Percentiles rank a stretch among this genome's conserved stretches.
Evolutionary conservation across 1,140 invertebrate species (phyloP).

Genomic region (Holotrichia oblita): DNA sequence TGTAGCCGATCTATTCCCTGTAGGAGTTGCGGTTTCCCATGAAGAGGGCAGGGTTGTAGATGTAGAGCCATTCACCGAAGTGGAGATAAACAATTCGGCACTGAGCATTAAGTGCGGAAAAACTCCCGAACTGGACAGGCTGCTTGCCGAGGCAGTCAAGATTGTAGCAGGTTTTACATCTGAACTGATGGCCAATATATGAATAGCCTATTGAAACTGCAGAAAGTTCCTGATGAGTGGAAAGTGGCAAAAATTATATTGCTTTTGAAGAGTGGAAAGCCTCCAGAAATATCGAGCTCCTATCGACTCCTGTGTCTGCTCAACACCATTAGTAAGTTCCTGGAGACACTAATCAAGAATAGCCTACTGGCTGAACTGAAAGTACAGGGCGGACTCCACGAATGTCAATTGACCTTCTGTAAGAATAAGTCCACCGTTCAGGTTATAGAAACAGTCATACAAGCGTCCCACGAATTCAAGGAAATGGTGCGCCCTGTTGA

Average conservation of each 20-base stretch:
- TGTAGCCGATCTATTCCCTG: too few species aligned
- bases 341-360: neutral
- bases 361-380: neutral
- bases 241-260: neutral
- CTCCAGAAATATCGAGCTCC: conserved; percentile 8
- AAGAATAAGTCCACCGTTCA: neutral
- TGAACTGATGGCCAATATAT: neutral
- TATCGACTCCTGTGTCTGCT: conserved; percentile 29
- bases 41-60: too few species aligned
- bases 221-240: neutral
- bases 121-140: neutral
- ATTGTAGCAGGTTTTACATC: neutral
- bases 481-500: neutral
- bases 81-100: neutral
- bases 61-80: conserved; percentile 19
- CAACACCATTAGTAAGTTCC: neutral
- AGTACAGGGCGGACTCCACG: neutral
- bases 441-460: neutral
- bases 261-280: neutral
- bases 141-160: neutral
- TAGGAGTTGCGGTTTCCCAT: too few species aligned
- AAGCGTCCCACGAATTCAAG: neutral
- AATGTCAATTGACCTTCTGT: neutral
- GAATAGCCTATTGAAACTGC: neutral
- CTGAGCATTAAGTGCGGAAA: neutral